phyloP scores from a whole-genome alignment of 2,888 invertebrate genomes.

The Acanthosepion pharaonis region DNA sequence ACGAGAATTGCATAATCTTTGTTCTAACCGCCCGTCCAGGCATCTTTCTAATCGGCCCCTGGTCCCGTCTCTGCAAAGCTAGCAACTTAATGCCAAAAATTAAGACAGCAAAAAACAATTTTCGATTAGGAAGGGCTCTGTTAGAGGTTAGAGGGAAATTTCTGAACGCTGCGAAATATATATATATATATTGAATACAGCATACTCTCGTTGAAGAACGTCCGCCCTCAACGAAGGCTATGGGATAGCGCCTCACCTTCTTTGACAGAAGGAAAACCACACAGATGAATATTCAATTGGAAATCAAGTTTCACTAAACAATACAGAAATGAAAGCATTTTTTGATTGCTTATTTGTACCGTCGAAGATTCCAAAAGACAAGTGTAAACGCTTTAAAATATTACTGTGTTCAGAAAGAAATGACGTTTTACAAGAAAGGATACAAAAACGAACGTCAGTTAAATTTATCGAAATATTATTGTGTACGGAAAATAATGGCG shows the following conservation, averaged over 20 bases:
- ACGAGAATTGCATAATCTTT: neutral
- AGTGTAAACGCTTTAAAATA: too few relatives aligned
- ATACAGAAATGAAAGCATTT: too few relatives aligned
- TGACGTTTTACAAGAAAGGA: too few relatives aligned
- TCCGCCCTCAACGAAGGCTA: neutral
- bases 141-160: neutral
- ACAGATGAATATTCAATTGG: neutral
- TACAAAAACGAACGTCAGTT: too few relatives aligned
- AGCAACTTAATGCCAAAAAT: neutral
- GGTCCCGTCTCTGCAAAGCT: neutral
- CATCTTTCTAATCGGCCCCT: neutral
- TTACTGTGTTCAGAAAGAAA: too few relatives aligned
- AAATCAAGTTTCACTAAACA: neutral
- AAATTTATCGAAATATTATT: too few relatives aligned
- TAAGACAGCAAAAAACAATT: neutral
- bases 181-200: neutral
- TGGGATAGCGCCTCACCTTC: neutral
- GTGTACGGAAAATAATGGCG: too few relatives aligned
- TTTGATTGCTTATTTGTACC: too few relatives aligned
- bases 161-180: neutral
- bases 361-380: too few relatives aligned
- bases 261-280: neutral
- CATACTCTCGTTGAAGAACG: neutral
- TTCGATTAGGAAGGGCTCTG: neutral
- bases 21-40: neutral